phyloP scores from a whole-genome alignment of 2,888 invertebrate genomes.

The Rhyacophila evoluta region DNA sequence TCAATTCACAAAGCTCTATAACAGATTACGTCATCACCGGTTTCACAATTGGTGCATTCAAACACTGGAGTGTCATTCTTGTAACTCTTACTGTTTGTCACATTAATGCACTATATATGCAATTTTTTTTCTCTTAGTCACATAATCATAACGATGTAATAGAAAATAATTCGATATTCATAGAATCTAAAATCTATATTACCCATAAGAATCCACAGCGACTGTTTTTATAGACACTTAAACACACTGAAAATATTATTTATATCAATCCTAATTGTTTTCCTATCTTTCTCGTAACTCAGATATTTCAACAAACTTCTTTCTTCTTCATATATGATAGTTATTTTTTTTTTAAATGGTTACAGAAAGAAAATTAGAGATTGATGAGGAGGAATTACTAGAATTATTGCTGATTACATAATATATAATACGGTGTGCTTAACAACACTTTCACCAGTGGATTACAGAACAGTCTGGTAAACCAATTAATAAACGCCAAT shows the following conservation, averaged over 20 bases:
- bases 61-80: not conserved
- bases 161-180: not conserved
- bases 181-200: not conserved
- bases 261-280: not conserved
- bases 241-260: too few species aligned
- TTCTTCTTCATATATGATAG: too few species aligned
- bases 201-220: not conserved
- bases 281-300: not conserved
- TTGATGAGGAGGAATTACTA: too few species aligned
- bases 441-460: not conserved
- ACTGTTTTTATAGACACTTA: not conserved
- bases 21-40: not conserved
- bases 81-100: not conserved
- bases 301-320: not conserved
- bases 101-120: not conserved
- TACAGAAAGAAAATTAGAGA: too few species aligned
- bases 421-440: too few species aligned
- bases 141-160: not conserved
- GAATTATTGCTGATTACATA: too few species aligned
- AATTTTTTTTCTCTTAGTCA: not conserved
- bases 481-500: constrained; percentile 6
- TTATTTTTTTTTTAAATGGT: too few species aligned
- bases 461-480: not conserved
- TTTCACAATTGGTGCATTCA: not conserved
- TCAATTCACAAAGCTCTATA: not conserved